Evolutionary conservation across 2,113 vertebrate genomes (phyloP).

Genomic region (Eolophus roseicapilla): DNA sequence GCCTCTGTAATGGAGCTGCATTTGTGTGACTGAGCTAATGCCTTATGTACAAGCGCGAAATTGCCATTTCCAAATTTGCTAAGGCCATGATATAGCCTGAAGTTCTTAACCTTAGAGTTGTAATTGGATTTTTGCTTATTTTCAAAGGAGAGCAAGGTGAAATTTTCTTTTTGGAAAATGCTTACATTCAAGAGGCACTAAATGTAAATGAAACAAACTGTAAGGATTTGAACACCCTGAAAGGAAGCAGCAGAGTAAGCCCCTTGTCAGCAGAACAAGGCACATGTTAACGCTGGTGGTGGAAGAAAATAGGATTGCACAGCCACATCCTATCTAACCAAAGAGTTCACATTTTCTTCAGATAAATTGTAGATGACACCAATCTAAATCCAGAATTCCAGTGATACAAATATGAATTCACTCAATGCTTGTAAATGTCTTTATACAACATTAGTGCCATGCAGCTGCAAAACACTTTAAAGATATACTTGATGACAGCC

Average conservation of each 20-base stretch:
- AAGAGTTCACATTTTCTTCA: not conserved
- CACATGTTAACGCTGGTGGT: not conserved
- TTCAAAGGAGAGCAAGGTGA: not conserved
- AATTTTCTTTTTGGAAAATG: not conserved
- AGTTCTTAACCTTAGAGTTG: not conserved
- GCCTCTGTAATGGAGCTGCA: not conserved
- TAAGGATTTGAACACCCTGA: not conserved
- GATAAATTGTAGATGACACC: slow-evolving; percentile 1
- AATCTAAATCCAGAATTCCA: not conserved
- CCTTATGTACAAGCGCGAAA: not conserved
- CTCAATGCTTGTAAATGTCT: slow-evolving; percentile 46
- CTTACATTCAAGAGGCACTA: not conserved
- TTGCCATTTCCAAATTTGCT: not conserved
- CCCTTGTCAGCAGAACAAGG: not conserved
- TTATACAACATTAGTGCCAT: not conserved
- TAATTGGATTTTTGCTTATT: not conserved
- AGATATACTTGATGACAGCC: not conserved
- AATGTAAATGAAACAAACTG: not conserved
- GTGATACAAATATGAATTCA: slow-evolving; percentile 8
- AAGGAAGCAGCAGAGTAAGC: not conserved
- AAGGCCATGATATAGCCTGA: not conserved
- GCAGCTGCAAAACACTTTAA: not conserved
- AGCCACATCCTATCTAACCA: not conserved
- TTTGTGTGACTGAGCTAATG: not conserved
- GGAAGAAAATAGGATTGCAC: not conserved